These are phyloP conservation scores for Moxostoma hubbsi DNA, from an alignment of 2,797 vertebrate genomes.

Conservation along the genomic window DNA sequence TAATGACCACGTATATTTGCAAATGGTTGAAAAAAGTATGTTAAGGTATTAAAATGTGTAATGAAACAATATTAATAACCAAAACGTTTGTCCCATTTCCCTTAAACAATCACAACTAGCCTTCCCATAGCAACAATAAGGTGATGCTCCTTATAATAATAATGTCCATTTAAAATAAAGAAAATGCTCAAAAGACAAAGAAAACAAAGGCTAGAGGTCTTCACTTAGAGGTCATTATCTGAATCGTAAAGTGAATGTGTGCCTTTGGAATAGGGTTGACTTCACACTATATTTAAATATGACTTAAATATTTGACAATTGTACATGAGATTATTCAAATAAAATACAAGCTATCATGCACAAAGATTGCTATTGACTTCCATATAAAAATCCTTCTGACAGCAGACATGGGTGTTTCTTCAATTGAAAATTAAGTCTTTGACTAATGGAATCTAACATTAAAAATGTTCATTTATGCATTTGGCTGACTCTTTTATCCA, in stretches of 20 bases:
- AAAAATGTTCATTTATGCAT: no score
- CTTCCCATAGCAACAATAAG: constrained; percentile 11
- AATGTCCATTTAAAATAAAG: constrained; percentile 14
- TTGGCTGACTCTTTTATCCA: no score
- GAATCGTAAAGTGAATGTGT: constrained; percentile 16
- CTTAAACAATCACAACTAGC: constrained; percentile 20
- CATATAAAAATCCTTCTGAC: neutral
- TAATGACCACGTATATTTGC: neutral
- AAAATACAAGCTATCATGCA: neutral
- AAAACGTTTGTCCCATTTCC: constrained; percentile 23
- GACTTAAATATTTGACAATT: neutral
- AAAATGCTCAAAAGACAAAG: neutral
- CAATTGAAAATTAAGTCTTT: no score
- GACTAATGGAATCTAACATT: no score
- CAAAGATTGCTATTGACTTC: neutral
- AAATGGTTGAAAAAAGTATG: neutral
- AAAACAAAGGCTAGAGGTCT: neutral
- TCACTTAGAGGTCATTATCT: constrained; percentile 12
- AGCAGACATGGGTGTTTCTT: no score
- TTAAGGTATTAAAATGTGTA: neutral
- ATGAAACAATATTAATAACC: constrained; percentile 6
- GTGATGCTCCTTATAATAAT: neutral
- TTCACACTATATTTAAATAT: neutral
- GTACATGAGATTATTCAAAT: neutral
- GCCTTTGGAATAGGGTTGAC: constrained; percentile 11